Evolutionary conservation across 2,797 vertebrate genomes (phyloP).

Genomic region (Glyptemys insculpta): DNA sequence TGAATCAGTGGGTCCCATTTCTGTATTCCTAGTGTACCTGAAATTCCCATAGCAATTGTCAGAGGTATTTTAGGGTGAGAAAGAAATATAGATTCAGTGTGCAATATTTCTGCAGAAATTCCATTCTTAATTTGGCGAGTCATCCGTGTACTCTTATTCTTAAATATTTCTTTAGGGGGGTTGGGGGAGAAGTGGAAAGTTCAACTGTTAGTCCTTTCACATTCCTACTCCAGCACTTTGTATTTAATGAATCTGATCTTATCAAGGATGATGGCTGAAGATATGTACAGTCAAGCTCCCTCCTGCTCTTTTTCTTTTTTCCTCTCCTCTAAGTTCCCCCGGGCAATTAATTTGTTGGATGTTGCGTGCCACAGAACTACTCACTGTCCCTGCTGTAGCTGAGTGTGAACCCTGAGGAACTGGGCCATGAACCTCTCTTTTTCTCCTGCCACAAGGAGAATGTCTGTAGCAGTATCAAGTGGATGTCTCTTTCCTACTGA

Average conservation of each 20-base stretch:
- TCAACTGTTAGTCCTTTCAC: not conserved
- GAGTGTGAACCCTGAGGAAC: not conserved
- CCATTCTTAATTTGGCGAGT: not conserved
- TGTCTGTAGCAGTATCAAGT: not conserved
- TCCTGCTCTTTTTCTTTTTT: not conserved
- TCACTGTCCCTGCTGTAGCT: not conserved
- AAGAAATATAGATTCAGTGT: not conserved
- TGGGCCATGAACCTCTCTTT: not conserved
- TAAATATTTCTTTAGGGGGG: not conserved
- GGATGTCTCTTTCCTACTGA: not conserved
- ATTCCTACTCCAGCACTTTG: not conserved
- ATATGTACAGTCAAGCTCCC: not conserved
- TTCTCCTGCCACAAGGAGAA: not conserved
- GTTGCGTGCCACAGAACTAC: not conserved
- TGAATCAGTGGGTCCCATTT: not conserved
- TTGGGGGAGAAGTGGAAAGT: not conserved
- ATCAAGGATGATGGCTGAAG: not conserved
- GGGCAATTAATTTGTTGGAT: not conserved
- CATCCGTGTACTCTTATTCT: not conserved
- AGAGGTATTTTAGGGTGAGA: not conserved
- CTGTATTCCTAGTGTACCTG: not conserved
- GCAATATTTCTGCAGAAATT: not conserved
- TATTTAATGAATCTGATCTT: not conserved
- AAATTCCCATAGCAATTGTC: not conserved
- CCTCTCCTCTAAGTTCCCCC: not conserved